A percentile compares a stretch with the other conserved stretches of the same genome.
Conservation (phyloP, 2,113 vertebrate genomes). For the Sula dactylatra region DNA sequence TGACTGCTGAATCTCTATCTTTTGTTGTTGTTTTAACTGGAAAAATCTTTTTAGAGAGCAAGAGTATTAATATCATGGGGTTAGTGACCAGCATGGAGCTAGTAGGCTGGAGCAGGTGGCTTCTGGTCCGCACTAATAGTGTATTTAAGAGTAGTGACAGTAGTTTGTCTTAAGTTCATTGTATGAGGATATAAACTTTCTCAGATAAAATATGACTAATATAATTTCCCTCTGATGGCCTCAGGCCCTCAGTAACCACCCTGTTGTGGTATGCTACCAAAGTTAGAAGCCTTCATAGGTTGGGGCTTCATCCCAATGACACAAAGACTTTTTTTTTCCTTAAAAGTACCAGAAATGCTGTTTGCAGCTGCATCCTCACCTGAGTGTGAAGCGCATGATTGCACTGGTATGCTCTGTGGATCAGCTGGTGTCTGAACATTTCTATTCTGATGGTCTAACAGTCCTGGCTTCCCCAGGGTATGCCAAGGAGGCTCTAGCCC, state of each 20-base stretch:
- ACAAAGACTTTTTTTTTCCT: background rate
- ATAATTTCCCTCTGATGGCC: background rate
- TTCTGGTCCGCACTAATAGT: background rate
- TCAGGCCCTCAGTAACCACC: background rate
- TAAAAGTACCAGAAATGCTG: background rate
- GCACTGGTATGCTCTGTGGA: background rate
- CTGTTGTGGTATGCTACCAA: background rate
- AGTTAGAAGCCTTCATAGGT: slow-evolving; percentile 17
- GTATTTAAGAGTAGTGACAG: background rate
- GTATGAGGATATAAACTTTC: background rate
- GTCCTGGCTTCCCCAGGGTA: background rate
- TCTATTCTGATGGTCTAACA: background rate
- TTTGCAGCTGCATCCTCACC: slow-evolving; percentile 2
- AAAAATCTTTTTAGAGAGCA: background rate
- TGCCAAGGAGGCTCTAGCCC: background rate
- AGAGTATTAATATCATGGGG: background rate
- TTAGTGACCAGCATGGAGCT: background rate
- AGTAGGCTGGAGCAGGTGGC: background rate
- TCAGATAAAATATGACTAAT: background rate
- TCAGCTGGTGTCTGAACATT: background rate
- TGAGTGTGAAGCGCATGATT: background rate
- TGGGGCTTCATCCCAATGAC: background rate
- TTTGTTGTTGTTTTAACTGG: background rate
- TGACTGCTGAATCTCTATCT: background rate
- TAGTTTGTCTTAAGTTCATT: background rate